Evolutionary conservation across 2,113 vertebrate genomes (phyloP).

Genomic region (Cyprinodon tularosa): DNA sequence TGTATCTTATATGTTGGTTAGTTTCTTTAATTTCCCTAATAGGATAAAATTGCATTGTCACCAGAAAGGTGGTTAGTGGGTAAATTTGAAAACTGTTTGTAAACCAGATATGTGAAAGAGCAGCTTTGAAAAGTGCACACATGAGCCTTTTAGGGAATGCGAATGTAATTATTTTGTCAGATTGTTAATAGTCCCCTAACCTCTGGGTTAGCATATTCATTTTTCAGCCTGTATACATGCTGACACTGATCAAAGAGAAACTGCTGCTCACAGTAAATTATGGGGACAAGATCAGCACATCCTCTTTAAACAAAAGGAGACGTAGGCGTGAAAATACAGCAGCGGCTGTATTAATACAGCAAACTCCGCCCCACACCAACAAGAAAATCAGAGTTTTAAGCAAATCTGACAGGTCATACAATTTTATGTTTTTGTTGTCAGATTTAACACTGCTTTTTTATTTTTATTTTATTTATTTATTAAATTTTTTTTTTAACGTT

Average conservation of each 20-base stretch:
- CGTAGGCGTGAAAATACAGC: constrained; percentile 58
- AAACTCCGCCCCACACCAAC: constrained; percentile 34
- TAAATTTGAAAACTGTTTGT: neutral
- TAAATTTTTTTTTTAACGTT: no score
- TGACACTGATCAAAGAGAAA: constrained; percentile 71
- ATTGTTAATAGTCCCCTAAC: constrained; percentile 57
- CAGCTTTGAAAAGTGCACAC: constrained; percentile 25
- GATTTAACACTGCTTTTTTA: constrained; percentile 1
- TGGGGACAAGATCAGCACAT: constrained; percentile 64
- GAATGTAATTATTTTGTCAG: constrained; percentile 70
- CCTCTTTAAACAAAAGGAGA: constrained; percentile 55
- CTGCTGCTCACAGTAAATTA: constrained; percentile 62
- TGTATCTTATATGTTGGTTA: neutral
- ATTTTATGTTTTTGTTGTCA: neutral
- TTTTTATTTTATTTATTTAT: no score
- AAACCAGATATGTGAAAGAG: constrained; percentile 2
- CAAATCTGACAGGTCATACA: constrained; percentile 35
- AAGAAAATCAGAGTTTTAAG: constrained; percentile 13
- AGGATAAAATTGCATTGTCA: neutral
- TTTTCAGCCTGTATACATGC: constrained; percentile 60
- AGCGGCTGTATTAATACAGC: constrained; percentile 19
- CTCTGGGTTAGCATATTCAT: constrained; percentile 45
- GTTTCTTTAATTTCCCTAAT: neutral
- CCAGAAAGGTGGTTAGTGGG: neutral
- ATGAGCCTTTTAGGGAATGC: constrained; percentile 45